phyloP scores from a whole-genome alignment of 1,140 invertebrate genomes.

The Ceratoteleas bidentatus region DNA sequence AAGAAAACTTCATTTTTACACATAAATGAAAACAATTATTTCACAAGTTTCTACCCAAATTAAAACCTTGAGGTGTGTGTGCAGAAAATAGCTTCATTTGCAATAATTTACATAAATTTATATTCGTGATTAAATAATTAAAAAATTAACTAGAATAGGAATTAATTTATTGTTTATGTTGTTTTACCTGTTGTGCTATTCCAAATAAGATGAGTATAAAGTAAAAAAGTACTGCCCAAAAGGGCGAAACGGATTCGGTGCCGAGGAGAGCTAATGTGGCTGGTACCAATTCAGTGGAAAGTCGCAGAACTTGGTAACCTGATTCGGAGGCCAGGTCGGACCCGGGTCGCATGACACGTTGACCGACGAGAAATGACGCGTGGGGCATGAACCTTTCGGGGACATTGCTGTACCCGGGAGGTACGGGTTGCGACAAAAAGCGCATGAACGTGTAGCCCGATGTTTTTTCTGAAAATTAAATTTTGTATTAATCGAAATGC shows the following conservation, averaged over 20 bases:
- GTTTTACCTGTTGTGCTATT: constrained; percentile 88
- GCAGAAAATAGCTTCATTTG: too few species aligned
- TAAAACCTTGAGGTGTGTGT: too few species aligned
- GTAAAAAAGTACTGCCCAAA: constrained; percentile 94
- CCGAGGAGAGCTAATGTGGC: constrained; percentile 89
- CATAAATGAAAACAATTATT: too few species aligned
- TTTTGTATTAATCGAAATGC: too few species aligned
- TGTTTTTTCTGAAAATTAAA: constrained; percentile 87
- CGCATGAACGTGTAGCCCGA: constrained; percentile 88
- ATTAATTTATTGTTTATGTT: too few species aligned
- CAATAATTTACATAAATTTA: too few species aligned
- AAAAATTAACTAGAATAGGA: too few species aligned
- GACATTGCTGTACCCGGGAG: constrained; percentile 80
- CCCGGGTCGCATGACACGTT: constrained; percentile 84
- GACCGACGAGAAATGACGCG: constrained; percentile 87
- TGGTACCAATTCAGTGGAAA: constrained; percentile 93
- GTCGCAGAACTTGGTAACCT: constrained; percentile 88
- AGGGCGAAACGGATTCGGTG: constrained; percentile 87
- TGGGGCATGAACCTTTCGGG: constrained; percentile 86
- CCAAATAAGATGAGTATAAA: constrained; percentile 92
- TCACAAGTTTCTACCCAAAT: too few species aligned
- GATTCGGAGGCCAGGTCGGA: constrained; percentile 83
- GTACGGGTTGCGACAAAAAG: constrained; percentile 80
- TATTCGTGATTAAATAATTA: too few species aligned
- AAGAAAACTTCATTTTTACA: too few species aligned